A percentile compares a stretch with the other conserved stretches of the same genome.
These are phyloP conservation scores for Himalopsyche tibetana DNA, from an alignment of 2,888 invertebrate genomes.

Conservation along the genomic window DNA sequence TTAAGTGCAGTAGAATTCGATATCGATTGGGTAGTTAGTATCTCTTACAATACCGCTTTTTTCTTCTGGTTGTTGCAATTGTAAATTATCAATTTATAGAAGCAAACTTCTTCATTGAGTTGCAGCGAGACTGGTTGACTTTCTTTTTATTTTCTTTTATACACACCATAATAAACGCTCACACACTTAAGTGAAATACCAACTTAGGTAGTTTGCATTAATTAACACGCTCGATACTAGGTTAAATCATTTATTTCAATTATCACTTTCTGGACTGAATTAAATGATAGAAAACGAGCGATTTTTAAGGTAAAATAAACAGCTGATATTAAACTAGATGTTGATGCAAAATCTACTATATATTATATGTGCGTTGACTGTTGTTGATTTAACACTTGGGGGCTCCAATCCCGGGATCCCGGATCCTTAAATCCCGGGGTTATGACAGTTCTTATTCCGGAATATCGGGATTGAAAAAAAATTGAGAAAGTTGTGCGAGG, in stretches of 20 bases:
- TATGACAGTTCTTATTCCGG: too few relatives aligned
- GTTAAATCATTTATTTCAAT: not conserved
- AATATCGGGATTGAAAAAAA: too few relatives aligned
- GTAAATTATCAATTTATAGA: not conserved
- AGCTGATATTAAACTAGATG: too few relatives aligned
- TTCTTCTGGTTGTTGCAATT: not conserved
- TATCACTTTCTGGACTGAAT: not conserved
- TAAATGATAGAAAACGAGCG: not conserved
- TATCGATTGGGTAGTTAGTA: not conserved
- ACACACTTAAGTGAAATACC: not conserved
- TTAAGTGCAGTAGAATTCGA: not conserved
- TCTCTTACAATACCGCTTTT: not conserved
- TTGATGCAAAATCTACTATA: too few relatives aligned
- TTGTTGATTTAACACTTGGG: too few relatives aligned
- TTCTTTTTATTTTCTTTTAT: conserved; percentile 2
- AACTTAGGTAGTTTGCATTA: not conserved
- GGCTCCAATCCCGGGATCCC: too few relatives aligned
- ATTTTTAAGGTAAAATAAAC: too few relatives aligned
- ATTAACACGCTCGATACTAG: not conserved
- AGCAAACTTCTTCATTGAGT: not conserved
- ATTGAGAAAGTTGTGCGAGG: too few relatives aligned
- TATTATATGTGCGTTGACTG: too few relatives aligned
- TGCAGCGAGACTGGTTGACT: conserved; percentile 3
- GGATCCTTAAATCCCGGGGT: too few relatives aligned
- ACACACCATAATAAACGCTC: not conserved